Evolutionary conservation across 2,888 invertebrate species (phyloP), one percentile per base, ranked within the genome.

Genomic region (Xestoiulus laeticollis): DNA sequence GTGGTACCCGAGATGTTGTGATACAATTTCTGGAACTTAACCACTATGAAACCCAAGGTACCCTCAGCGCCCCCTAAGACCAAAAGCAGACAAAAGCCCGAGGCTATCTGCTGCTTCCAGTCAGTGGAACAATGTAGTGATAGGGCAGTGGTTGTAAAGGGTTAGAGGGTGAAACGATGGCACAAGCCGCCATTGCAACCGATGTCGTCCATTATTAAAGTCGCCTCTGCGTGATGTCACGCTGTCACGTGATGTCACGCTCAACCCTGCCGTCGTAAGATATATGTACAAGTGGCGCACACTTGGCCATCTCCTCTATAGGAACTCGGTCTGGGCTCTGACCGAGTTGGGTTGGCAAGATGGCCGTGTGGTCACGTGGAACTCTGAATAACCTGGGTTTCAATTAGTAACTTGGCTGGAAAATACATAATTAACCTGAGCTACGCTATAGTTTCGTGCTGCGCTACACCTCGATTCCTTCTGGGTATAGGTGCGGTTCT

Each of bases 371-470:
- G 68, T 10, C 22, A n/a, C n/a, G 22, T 68, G 68, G 68, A 68
- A 68, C 68, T 68, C 68, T 68, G 22, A 68, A 68, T 68, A 68
- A 68, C 68, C 68, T 68, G 68, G 68, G 59, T 26, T 68, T 68
- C 8, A 22, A 68, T 68, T 68, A 68, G 68, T 68, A n/a, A 59
- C 16, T 59, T 68, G 68, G 68, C 68, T 68, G 68, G 68, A 68
- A 26, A 68, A 68, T 68, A 68, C 68, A 68, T 68, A 68, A 68
- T n/a, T 68, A 68, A 68, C 68, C 26, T 68, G 68, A 68, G 68
- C 68, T 68, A 68, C 22, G 68, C 68, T 68, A n/a, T n/a, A 68
- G 68, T 68, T 68, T 68, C 68, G 68, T 68, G 68, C 19, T 68
- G 68, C 68, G 68, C 68, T 26, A 68, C 68, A 68, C 68, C 8